Evolutionary conservation across 2,797 vertebrate genomes (phyloP), one percentile per base, ranked within the genome.

Genomic region (Myripristis jacobus): DNA sequence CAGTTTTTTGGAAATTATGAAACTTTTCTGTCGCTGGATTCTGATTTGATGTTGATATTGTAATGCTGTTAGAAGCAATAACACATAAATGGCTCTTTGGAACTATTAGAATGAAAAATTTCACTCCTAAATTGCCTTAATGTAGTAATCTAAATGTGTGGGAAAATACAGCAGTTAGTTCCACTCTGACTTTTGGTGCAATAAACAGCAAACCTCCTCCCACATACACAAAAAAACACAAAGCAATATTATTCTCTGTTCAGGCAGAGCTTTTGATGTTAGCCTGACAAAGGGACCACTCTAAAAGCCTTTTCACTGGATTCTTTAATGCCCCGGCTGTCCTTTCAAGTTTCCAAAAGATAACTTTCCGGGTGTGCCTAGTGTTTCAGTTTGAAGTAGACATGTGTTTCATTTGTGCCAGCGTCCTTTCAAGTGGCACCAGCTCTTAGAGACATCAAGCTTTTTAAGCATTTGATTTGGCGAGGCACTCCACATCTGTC

Each of bases 261-360:
- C 75, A 83, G 85, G 76, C 80, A 29, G 25, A 66, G 80, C 84
- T 82, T 94, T 92, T 93, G 91, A 93, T 90, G 91, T 88, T 73
- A 67, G 78, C 50, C 81, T 67, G 79, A 94, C 93, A 94, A 94
- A 93, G 79, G 81, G 81, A 65, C 27, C 64, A 76, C 86, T 92
- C 81, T 81, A 82, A 90, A 91, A 91, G 81, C 68, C 70, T 62
- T 90, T 91, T 92, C 87, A 87, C 74, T 84, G 70, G 60, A 56
- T 79, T 84, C 83, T 88, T 74, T 71, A 89, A 86, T 81, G 83
- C 86, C 61, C 70, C 50, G 34, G 75, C 72, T 81, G 79, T 81
- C 85, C 88, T 92, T 91, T 91, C 84, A 93, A 88, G 84, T 84
- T 38, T 72, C 77, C 73, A 57, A 91, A 89, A 90, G 88, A 92